Conservation (phyloP, 2,113 vertebrate species). For the Archilochus colubris region DNA sequence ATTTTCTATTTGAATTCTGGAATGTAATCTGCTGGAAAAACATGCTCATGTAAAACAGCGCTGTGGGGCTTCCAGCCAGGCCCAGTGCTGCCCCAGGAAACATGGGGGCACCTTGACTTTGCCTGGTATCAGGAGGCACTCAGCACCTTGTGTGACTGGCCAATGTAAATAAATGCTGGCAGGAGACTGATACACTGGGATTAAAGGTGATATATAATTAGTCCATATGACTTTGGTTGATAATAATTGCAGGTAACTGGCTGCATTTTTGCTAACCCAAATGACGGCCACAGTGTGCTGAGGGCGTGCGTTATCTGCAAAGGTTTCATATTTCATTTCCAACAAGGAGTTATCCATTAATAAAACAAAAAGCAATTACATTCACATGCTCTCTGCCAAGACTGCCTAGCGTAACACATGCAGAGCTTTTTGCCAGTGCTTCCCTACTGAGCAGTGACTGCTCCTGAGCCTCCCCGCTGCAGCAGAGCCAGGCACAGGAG, state of each 20-base stretch:
- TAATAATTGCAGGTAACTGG: constrained; percentile 28
- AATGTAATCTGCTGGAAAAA: constrained; percentile 6
- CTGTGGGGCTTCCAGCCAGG: constrained; percentile 16
- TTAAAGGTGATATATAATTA: constrained; percentile 23
- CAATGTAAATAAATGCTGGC: constrained; percentile 4
- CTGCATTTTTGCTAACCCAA: background rate
- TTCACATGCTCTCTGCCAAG: background rate
- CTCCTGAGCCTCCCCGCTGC: background rate
- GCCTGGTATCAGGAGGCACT: constrained; percentile 32
- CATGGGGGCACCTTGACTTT: background rate
- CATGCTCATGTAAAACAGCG: background rate
- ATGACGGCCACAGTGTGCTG: accelerated
- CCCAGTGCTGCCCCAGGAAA: background rate
- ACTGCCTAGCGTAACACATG: background rate
- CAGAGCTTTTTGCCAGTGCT: background rate
- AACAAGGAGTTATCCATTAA: constrained; percentile 21
- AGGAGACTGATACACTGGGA: background rate
- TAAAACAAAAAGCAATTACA: background rate
- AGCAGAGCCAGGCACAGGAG: background rate
- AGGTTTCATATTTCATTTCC: background rate
- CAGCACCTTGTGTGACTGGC: background rate
- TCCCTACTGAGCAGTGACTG: background rate
- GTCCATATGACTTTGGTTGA: background rate
- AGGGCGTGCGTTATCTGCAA: background rate
- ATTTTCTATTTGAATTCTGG: background rate